Conservation (phyloP, 2,113 vertebrate genomes). For the Condylura cristata region DNA sequence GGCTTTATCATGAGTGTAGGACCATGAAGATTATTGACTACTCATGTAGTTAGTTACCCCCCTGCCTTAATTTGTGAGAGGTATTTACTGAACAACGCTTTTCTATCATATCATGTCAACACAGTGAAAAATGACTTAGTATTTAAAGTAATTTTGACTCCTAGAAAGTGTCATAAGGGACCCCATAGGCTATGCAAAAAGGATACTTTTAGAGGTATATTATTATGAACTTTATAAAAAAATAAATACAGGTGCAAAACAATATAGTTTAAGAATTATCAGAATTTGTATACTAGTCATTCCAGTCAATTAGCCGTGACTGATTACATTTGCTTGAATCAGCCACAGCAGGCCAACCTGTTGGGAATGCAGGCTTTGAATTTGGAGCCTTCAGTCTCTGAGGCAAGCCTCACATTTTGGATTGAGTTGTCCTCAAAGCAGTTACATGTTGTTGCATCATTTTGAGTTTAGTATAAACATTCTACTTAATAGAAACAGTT, state of each 20-base stretch:
- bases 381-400: constrained; percentile 8
- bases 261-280: not conserved
- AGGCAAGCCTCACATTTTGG: constrained; percentile 41
- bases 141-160: constrained; percentile 22
- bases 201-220: not conserved
- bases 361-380: constrained; percentile 47
- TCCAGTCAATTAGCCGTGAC: not conserved
- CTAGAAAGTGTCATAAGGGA: not conserved
- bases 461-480: constrained; percentile 49
- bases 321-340: constrained; percentile 15
- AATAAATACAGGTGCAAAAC: not conserved
- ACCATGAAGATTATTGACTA: not conserved
- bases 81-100: not conserved
- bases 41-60: not conserved
- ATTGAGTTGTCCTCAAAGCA: not conserved
- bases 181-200: not conserved
- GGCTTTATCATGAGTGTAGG: not conserved
- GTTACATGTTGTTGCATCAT: constrained; percentile 76
- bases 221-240: not conserved
- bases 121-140: not conserved
- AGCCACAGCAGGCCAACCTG: constrained; percentile 28
- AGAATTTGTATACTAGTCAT: not conserved
- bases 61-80: not conserved
- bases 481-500: constrained; percentile 43
- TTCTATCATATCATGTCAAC: not conserved